Evolutionary conservation across 2,113 vertebrate species (phyloP).

Genomic region (Callocephalon fimbriatum): DNA sequence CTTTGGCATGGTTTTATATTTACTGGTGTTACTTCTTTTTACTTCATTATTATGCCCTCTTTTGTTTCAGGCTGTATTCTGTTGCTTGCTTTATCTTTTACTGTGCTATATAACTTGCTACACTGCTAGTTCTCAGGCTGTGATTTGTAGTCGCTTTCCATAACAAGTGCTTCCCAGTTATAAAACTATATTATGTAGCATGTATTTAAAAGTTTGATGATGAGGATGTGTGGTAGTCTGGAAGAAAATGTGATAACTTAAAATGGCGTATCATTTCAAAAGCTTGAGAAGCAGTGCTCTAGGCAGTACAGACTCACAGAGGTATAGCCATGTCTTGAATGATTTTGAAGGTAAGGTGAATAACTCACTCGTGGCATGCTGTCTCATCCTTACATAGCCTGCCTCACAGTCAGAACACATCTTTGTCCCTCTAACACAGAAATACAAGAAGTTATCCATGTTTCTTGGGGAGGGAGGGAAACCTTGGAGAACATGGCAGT

Average conservation of each 20-base stretch:
- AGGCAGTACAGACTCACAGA: background rate
- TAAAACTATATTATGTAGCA: background rate
- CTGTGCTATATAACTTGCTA: constrained; percentile 13
- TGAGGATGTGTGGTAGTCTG: background rate
- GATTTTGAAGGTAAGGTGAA: constrained; percentile 32
- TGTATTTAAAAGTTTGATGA: background rate
- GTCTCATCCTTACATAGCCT: constrained; percentile 38
- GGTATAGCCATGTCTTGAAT: constrained; percentile 30
- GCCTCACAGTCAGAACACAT: background rate
- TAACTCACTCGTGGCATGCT: constrained; percentile 13
- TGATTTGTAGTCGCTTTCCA: background rate
- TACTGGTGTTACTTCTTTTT: constrained; percentile 2
- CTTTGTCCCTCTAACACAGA: background rate
- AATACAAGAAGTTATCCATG: background rate
- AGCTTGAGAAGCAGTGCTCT: background rate
- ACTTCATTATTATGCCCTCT: background rate
- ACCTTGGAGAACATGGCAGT: background rate
- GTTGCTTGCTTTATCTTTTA: constrained; percentile 48
- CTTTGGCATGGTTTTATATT: background rate
- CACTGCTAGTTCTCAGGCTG: background rate
- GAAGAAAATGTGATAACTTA: background rate
- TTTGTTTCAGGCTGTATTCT: constrained; percentile 15
- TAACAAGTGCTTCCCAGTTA: background rate
- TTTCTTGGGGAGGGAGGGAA: background rate
- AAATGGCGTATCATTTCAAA: background rate